Conservation (phyloP, 2,888 invertebrate genomes). For the Schizotus pectinicornis region DNA sequence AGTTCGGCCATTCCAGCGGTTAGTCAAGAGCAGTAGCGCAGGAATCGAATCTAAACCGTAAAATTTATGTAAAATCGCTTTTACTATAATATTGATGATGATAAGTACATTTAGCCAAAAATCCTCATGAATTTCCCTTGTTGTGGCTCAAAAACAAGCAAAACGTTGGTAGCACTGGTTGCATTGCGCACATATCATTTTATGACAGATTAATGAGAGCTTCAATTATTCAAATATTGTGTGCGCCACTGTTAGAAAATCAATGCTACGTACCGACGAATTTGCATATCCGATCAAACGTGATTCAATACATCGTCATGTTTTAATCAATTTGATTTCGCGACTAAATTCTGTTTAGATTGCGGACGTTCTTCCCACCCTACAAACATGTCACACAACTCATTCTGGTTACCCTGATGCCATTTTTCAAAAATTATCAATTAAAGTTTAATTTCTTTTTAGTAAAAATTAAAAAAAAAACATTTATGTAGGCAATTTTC, state of each 20-base stretch:
- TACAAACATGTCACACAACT: slow-evolving; percentile 5
- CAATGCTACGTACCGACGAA: slow-evolving; percentile 32
- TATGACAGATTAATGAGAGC: slow-evolving; percentile 19
- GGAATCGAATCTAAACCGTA: too few relatives aligned
- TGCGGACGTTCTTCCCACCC: background rate
- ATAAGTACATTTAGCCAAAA: too few relatives aligned
- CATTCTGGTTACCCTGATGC: too few relatives aligned
- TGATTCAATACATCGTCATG: slow-evolving; percentile 34
- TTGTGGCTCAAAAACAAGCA: too few relatives aligned
- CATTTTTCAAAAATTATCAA: too few relatives aligned
- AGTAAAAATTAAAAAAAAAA: too few relatives aligned
- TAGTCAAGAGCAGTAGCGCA: too few relatives aligned
- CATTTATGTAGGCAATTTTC: too few relatives aligned
- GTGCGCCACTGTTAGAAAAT: slow-evolving; percentile 23
- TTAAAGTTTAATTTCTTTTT: too few relatives aligned
- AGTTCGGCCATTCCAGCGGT: background rate
- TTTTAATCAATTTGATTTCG: slow-evolving; percentile 32
- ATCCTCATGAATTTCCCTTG: too few relatives aligned
- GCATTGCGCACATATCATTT: background rate
- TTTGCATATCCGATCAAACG: slow-evolving; percentile 34
- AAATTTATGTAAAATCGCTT: too few relatives aligned
- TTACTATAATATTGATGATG: too few relatives aligned
- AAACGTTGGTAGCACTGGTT: background rate
- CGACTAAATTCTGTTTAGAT: slow-evolving; percentile 25
- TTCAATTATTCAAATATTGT: slow-evolving; percentile 33